These are phyloP conservation scores for Drosophila lutescens DNA, from an alignment of 2,888 invertebrate species.

Conservation along the genomic window DNA sequence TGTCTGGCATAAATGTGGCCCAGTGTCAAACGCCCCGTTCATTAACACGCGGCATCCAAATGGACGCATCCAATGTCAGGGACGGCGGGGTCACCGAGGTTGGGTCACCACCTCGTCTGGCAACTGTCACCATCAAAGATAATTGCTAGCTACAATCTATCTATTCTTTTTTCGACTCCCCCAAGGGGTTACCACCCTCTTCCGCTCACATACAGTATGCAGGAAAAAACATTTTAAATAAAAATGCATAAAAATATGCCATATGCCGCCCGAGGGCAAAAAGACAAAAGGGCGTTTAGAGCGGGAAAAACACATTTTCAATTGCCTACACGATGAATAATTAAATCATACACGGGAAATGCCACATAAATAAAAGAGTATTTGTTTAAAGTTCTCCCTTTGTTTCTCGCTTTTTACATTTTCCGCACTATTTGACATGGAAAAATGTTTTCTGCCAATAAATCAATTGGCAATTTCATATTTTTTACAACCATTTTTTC, in stretches of 20 bases:
- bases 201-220: conserved; percentile 41
- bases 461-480: conserved; percentile 66
- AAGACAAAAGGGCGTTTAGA: conserved; percentile 64
- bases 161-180: conserved; percentile 20
- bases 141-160: conserved; percentile 58
- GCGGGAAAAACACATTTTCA: conserved; percentile 27
- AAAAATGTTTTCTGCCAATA: conserved; percentile 67
- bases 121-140: conserved; percentile 61
- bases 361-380: conserved; percentile 38
- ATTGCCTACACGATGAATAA: conserved; percentile 63
- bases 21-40: conserved; percentile 56
- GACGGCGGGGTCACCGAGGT: not conserved
- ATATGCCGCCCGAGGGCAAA: conserved; percentile 52
- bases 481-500: conserved; percentile 28
- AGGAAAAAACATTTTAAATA: conserved; percentile 59
- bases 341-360: conserved; percentile 61
- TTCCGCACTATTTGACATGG: conserved; percentile 75
- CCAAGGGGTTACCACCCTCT: not conserved
- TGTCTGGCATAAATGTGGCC: conserved; percentile 62
- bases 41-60: conserved; percentile 34
- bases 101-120: conserved; percentile 36
- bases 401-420: conserved; percentile 50
- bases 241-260: conserved; percentile 62
- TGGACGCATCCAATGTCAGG: conserved; percentile 63
- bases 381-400: conserved; percentile 64